Percentiles rank a stretch among this genome's conserved stretches.
Evolutionary conservation across 2,113 vertebrate species (phyloP).

Genomic region (Zosterops borbonicus): DNA sequence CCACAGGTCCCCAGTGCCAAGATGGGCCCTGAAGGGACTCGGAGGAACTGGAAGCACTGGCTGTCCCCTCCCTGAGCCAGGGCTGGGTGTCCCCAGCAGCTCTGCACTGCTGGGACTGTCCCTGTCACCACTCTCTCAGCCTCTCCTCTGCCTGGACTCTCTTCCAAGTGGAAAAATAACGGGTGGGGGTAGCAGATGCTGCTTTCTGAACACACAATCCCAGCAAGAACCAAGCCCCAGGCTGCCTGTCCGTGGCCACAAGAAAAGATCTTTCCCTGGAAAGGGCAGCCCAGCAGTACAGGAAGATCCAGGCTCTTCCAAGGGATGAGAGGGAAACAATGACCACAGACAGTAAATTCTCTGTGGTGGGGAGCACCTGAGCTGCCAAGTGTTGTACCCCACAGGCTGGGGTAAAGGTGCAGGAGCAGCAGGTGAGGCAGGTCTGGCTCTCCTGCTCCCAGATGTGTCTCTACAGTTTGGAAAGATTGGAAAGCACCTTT

Average conservation of each 20-base stretch:
- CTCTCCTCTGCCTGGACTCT: background rate
- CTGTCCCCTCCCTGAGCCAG: background rate
- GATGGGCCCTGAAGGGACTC: background rate
- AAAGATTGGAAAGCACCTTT: background rate
- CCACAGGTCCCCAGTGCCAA: background rate
- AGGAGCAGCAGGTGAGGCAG: background rate
- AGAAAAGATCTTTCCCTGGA: background rate
- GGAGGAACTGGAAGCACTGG: background rate
- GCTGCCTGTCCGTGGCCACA: fast-evolving
- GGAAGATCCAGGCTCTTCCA: background rate
- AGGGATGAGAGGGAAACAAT: background rate
- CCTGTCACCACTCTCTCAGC: background rate
- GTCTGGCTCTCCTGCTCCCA: background rate
- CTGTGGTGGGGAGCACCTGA: background rate
- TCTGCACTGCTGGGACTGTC: background rate
- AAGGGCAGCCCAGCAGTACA: background rate
- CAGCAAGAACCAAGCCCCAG: background rate
- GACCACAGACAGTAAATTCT: fast-evolving
- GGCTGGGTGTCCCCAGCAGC: background rate
- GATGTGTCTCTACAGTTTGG: background rate
- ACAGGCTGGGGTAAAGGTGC: background rate
- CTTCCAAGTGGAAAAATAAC: fast-evolving
- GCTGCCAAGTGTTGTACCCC: background rate
- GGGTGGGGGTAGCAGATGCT: background rate
- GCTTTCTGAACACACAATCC: background rate